Evolutionary conservation across 2,113 vertebrate species (phyloP).

Genomic region (Etheostoma cragini): DNA sequence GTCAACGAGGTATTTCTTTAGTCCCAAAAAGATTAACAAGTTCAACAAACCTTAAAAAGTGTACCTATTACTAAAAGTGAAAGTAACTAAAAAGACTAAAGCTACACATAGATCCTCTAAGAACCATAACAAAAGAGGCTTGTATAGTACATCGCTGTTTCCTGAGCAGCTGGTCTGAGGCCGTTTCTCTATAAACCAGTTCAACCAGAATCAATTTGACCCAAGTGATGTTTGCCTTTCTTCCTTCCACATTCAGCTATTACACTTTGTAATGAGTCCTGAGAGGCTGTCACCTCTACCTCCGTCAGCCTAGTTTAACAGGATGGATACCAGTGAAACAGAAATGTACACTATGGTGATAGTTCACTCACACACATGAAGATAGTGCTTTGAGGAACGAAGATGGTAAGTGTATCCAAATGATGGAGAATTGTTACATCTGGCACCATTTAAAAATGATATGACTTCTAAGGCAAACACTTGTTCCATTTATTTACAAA

Average conservation of each 20-base stretch:
- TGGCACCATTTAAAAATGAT: not conserved
- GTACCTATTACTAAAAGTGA: not conserved
- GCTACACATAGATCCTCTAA: not conserved
- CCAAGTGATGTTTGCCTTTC: constrained; percentile 70
- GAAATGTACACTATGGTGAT: constrained; percentile 20
- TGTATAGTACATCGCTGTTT: not conserved
- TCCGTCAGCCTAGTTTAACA: constrained; percentile 29
- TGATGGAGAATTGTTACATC: not conserved
- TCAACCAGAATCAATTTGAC: constrained; percentile 74
- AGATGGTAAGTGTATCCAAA: constrained; percentile 51
- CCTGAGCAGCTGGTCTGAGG: constrained; percentile 35
- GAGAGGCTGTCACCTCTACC: constrained; percentile 44
- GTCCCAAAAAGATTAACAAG: not conserved
- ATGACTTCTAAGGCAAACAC: not conserved
- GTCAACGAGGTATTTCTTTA: not conserved
- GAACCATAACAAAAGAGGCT: constrained; percentile 3
- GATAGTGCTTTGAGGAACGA: constrained; percentile 36
- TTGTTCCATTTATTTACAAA: not conserved
- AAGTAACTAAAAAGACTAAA: not conserved
- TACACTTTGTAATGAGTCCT: constrained; percentile 47
- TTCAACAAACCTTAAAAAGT: not conserved
- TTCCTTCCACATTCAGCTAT: constrained; percentile 43
- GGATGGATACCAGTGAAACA: constrained; percentile 35
- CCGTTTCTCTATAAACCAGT: constrained; percentile 71
- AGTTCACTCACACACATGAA: constrained; percentile 12